These are phyloP conservation scores for Danionella cerebrum DNA, from an alignment of 2,113 vertebrate species.

Conservation along the genomic window DNA sequence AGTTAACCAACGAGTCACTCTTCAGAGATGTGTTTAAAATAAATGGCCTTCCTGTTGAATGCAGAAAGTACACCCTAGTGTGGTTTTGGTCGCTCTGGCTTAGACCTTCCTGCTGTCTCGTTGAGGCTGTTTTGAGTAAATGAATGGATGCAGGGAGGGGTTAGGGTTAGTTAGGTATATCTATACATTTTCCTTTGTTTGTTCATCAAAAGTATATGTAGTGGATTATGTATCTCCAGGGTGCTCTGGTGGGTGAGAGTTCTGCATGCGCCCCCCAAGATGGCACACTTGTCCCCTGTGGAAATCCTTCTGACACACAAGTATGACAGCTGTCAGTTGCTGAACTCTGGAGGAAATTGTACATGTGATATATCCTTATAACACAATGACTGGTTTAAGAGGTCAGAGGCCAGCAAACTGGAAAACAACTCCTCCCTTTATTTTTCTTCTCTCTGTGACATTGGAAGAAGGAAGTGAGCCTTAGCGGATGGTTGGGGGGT, in stretches of 20 bases:
- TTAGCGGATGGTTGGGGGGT: conserved; percentile 12
- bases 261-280: conserved; percentile 33
- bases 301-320: conserved; percentile 44
- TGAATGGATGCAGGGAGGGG: conserved; percentile 56
- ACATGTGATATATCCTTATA: conserved; percentile 6
- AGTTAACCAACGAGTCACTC: conserved; percentile 93
- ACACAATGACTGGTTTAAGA: conserved; percentile 38
- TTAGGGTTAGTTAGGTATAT: conserved; percentile 48
- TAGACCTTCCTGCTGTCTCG: conserved; percentile 54
- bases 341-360: conserved; percentile 28
- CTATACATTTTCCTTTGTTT: conserved; percentile 65
- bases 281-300: conserved; percentile 29
- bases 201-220: conserved; percentile 64
- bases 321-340: conserved; percentile 39
- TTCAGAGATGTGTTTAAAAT: conserved; percentile 87
- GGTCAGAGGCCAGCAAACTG: conserved; percentile 39
- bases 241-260: conserved; percentile 38
- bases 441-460: neutral
- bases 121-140: conserved; percentile 54
- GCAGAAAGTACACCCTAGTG: conserved; percentile 83
- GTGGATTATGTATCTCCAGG: conserved; percentile 56
- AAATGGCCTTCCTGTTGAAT: conserved; percentile 92
- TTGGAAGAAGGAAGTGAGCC: conserved; percentile 3
- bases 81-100: conserved; percentile 75
- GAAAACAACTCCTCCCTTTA: conserved; percentile 31